Evolutionary conservation across 2,113 vertebrate species (phyloP), one percentile per base, ranked within the genome.

Genomic region (Eulemur macaco): DNA sequence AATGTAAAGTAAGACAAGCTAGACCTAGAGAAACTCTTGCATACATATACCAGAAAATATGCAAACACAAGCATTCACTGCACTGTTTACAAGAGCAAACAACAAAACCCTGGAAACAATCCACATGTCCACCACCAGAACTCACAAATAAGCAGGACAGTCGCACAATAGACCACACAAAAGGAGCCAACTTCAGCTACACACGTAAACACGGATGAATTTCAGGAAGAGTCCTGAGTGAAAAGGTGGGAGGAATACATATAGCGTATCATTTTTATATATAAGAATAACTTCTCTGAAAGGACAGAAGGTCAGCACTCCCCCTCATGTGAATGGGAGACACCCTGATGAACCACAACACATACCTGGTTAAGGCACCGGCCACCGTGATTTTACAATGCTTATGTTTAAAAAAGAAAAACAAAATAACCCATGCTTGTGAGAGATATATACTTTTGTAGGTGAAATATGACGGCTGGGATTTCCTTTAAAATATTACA

Each of bases 21-120:
- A 63, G 15, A 94, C 12, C 20, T 11, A 47, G 17, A 69, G 47
- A 39, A 63, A 60, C n/a, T 12, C 37, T 60, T 17, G 8, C 4
- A 34, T 23, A 6, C 0, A 12, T 7, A 37, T 14, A 13, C 37
- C 12, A 74, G n/a, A 73, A 68, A 68, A 73, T 1, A 21, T 0
- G 6, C 15, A 37, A 18, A n/a, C 64, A 56, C 17, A 17, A 37
- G 45, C 45, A 31, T 50, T 21, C 11, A 21, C 25, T 5, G 2
- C 34, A 10, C 8, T 11, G n/a, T 37, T 84, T 27, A 3, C n/a
- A 54, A 86, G 39, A 52, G 37, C 12, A 12, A 29, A n/a, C 8
- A 50, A 73, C 3, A 60, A 78, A 18, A 54, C 52, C 15, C 27
- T 58, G n/a, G 34, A 52, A 58, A 73, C 34, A 47, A 60, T 60